Conservation (phyloP, 2,888 invertebrate species). For the Coelopa pilipes region DNA sequence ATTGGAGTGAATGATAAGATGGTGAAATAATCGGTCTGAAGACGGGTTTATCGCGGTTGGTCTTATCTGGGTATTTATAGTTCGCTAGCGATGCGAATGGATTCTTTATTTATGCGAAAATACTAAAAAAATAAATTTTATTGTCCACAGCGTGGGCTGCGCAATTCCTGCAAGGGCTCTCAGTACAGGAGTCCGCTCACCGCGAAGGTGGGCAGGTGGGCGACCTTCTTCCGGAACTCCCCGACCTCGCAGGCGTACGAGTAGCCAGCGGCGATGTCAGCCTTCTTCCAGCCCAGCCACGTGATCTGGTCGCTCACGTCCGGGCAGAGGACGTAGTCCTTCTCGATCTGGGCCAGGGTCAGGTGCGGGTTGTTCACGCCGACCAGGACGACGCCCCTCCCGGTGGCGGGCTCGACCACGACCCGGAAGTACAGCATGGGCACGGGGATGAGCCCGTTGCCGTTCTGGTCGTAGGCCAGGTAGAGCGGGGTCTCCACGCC, state of each 20-base stretch:
- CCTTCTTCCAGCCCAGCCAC: slow-evolving; percentile 59
- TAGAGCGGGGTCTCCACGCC: slow-evolving; percentile 63
- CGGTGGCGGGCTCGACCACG: slow-evolving; percentile 67
- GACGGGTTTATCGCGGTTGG: no score
- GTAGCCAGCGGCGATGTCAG: slow-evolving; percentile 57
- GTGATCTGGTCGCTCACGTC: slow-evolving; percentile 57
- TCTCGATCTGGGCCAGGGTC: slow-evolving; percentile 54
- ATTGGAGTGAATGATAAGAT: no score
- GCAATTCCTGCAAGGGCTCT: no score
- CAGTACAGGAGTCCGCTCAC: slow-evolving; percentile 48
- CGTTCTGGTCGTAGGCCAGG: slow-evolving; percentile 58
- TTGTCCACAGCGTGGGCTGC: no score
- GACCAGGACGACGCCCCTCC: slow-evolving; percentile 70
- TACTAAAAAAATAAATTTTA: no score
- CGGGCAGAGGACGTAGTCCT: slow-evolving; percentile 57
- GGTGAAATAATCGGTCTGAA: no score
- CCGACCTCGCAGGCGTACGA: slow-evolving; percentile 61
- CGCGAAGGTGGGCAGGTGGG: slow-evolving; percentile 53
- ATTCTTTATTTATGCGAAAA: no score
- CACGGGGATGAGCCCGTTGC: slow-evolving; percentile 68
- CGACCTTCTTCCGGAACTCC: slow-evolving; percentile 53
- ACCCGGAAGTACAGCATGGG: slow-evolving; percentile 73
- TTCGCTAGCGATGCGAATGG: no score
- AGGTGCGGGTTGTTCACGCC: slow-evolving; percentile 67
- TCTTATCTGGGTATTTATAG: no score